A percentile compares a stretch with the other conserved stretches of the same genome.
These are phyloP conservation scores for Oplegnathus fasciatus DNA, from an alignment of 2,113 vertebrate genomes.

Conservation along the genomic window DNA sequence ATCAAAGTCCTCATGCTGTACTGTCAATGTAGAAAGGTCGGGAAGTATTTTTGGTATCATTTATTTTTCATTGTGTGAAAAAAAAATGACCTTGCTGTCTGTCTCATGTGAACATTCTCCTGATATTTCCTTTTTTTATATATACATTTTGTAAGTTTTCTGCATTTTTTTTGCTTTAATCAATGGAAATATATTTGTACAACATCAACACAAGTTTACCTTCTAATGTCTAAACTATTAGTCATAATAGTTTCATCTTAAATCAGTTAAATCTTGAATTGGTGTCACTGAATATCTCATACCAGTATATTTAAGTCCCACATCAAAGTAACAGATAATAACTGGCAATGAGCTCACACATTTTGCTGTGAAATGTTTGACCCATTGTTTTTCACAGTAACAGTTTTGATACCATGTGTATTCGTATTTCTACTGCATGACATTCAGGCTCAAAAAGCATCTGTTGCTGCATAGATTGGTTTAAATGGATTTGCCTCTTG, in stretches of 20 bases:
- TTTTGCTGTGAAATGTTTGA: too few species aligned
- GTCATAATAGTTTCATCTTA: not conserved
- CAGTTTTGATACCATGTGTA: not conserved
- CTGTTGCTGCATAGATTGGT: too few species aligned
- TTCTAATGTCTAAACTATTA: not conserved
- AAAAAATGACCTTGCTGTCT: not conserved
- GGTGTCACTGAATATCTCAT: not conserved
- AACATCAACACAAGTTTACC: constrained; percentile 20
- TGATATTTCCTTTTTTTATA: constrained; percentile 46
- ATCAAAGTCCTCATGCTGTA: constrained; percentile 16
- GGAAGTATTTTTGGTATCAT: constrained; percentile 31
- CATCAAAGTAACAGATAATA: not conserved
- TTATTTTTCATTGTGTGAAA: constrained; percentile 30
- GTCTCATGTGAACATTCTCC: constrained; percentile 42
- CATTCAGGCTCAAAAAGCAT: not conserved
- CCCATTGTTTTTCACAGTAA: too few species aligned
- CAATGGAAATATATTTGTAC: constrained; percentile 55
- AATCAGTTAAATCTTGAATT: not conserved
- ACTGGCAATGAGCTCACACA: not conserved
- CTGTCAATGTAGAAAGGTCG: constrained; percentile 1
- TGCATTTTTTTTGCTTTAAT: constrained; percentile 53
- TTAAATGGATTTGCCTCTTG: not conserved
- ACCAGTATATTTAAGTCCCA: not conserved
- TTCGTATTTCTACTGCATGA: not conserved
- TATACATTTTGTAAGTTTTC: constrained; percentile 66